Base-by-base conservation (phyloP, 2,888 invertebrate species). In the Ophraella communa region DNA sequence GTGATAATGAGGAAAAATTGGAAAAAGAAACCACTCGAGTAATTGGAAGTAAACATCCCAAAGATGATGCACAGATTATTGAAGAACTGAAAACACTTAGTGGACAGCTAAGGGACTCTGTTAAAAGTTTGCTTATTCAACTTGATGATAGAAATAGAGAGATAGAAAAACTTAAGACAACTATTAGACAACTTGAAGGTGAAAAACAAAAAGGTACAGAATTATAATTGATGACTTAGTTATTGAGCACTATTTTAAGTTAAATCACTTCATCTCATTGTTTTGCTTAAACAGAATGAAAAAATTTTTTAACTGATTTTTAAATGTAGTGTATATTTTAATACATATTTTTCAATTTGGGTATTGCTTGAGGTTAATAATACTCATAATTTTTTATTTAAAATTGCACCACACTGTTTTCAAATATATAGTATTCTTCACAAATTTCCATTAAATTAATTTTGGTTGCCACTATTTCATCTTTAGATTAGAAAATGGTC, bases 11-110 rank as follows among this genome's bases (percentile, higher is more conserved):
- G 35, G 80, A 80, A 17, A 75, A 70, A 54, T 49, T 67, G 20
- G 71, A 73, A 39, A 77, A 77, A 59, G 75, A 71, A 14, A 69
- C 72, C 27, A 67, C 74, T 45, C 69, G 68, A 14, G 69, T 77
- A 51, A 62, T 77, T 21, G 85, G 84, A 0, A 85, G 83, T 69
- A 88, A 87, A 76, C 83, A 83, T 71, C 88, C 88, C 3, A 90
- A 89, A 78, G 85, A 87, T 66, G 87, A 87, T 54, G 82, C 84
- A 57, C 85, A 83, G 23, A 87, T 90, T 47, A 85, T 91, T 52
- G 91, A 90, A 79, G 91, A 91, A 78, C 79, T 91, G 45, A 86
- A 86, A 76, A 87, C 86, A 51, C 81, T 89, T 8, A 90, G 89
- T 76, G 85, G 86, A 65, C 89, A 88, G 74, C 78, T 91, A 51